Evolutionary conservation across 2,113 vertebrate species (phyloP), one percentile per base, ranked within the genome.

Genomic region (Nettapus auritus): DNA sequence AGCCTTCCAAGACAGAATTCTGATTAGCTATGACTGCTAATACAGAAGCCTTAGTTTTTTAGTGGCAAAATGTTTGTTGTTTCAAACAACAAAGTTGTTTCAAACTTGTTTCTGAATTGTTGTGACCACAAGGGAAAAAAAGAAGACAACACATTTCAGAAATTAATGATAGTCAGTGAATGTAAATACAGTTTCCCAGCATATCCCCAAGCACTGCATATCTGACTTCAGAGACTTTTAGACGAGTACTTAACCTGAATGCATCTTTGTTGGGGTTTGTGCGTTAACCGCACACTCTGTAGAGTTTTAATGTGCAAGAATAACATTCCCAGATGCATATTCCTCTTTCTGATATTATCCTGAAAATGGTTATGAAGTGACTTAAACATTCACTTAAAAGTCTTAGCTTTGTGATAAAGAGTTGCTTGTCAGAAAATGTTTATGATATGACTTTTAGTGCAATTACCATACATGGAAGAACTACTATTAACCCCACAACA

Each of bases 41-140:
- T 25, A 64, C 16, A 66, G 17, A 38, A 78, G 17, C 71, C 77
- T 82, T 68, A 42, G 46, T 55, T 94, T 88, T 67, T 56, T 76
- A 78, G 60, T 59, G 40, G 22, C 63, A 78, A 86, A 83, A 67
- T 63, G 31, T 78, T 68, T 74, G 62, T 77, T 69, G 40, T 64
- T 96, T 86, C 75, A 84, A 52, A 55, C 74, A n/a, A n/a, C n/a
- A n/a, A n/a, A n/a, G 62, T 77, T 69, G 40, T 64, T 96, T 86
- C 75, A 84, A 52, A 55, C 74, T 94, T 84, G 40, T 71, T 91
- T 82, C 66, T 94, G 87, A 78, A 74, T 70, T 68, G 63, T 25
- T 83, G 60, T 48, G 38, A 76, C 53, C 64, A 64, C 44, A 76
- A 94, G 26, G 29, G 34, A 34, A 81, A 86, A 86, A 97, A 89